Evolutionary conservation across 2,888 invertebrate genomes (phyloP), one percentile per base, ranked within the genome.

Genomic region (Rosalia funebris): DNA sequence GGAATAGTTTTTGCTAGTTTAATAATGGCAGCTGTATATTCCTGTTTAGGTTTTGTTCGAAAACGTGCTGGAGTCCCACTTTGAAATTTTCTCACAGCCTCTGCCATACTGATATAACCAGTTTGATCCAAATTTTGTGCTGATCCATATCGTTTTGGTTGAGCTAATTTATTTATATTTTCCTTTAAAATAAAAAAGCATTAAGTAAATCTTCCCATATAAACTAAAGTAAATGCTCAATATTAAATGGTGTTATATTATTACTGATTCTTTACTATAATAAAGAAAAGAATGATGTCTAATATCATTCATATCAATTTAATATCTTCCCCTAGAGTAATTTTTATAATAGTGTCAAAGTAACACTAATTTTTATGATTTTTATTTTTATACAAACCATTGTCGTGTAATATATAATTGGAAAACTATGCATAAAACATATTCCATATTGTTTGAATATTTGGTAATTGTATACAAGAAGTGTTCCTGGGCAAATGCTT

Each of bases 1-100:
- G 87, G 84, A 37, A 82, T 72, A 4, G 86, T 87, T 0, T 10
- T 57, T 45, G 44, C 48, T 2, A 59, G 44, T n/a, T 53, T 56
- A 5, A 10, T 41, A 7, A 47, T 32, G 1, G 12, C 2, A 10
- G 9, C 7, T 2, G 2, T n/a, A 3, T 50, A 20, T 1, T 46
- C 45, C 7, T 41, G 20, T 45, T 63, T 65, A 1, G 56, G 76
- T 15, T 71, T 74, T 0, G 82, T 78, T 39, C 81, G 82, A 68
- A 85, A 87, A 50, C 87, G 77, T 34, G 83, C 79, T 0, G 87
- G 87, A 0, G 87, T 87, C 5, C 77, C 78, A 20, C 74, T 82
- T 36, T 85, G 84, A 63, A 84, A 87, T 39, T 82, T 83, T 0
- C 75, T 76, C 3, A 87, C 75, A 11, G 83, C 82, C 71, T 87